These are phyloP conservation scores for Zelleria hepariella DNA, from an alignment of 2,888 invertebrate species.

Conservation along the genomic window DNA sequence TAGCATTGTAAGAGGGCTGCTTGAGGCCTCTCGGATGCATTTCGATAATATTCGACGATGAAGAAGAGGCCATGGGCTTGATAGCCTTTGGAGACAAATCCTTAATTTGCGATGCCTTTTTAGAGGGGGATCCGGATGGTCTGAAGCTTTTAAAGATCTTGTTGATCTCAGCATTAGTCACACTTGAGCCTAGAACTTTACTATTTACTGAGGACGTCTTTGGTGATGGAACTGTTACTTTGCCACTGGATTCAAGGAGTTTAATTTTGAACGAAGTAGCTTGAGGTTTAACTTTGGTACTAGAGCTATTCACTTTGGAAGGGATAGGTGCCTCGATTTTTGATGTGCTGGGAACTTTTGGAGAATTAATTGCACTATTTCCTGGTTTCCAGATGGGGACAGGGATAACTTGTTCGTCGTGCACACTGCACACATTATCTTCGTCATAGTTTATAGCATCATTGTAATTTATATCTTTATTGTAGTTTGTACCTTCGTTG, in stretches of 20 bases:
- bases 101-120: background rate
- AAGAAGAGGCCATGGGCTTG: background rate
- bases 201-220: slow-evolving; percentile 8
- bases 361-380: slow-evolving; percentile 21
- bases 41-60: background rate
- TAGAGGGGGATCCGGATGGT: too few species aligned
- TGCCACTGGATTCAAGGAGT: background rate
- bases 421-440: slow-evolving; percentile 45
- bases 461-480: slow-evolving; percentile 16
- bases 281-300: background rate
- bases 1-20: background rate
- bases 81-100: background rate
- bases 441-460: slow-evolving; percentile 34
- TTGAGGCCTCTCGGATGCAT: background rate
- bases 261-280: background rate
- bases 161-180: slow-evolving; percentile 24
- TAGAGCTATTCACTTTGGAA: background rate
- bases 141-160: background rate
- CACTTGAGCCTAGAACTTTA: slow-evolving; percentile 19
- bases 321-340: background rate
- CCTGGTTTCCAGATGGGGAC: slow-evolving; percentile 51
- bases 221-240: slow-evolving; percentile 5
- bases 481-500: slow-evolving; percentile 36
- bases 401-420: slow-evolving; percentile 49
- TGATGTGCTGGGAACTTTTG: background rate